These are phyloP conservation scores for Leucoptera coffeella DNA, from an alignment of 2,888 invertebrate genomes.

Conservation along the genomic window DNA sequence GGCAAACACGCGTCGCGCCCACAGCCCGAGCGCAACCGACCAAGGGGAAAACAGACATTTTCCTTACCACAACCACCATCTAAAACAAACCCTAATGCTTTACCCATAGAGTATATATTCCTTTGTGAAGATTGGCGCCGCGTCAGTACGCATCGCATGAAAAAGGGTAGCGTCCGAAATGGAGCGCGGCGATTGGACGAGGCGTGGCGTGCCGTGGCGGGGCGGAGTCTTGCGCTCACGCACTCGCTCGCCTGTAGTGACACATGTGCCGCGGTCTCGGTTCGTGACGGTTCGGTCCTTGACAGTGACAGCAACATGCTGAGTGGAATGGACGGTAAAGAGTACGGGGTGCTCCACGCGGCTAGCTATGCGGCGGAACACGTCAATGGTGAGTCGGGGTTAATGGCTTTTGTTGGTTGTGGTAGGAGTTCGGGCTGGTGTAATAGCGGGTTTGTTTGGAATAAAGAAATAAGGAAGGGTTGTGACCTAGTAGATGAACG, in stretches of 20 bases:
- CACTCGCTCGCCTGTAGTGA: neutral
- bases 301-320: conserved; percentile 26
- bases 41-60: conserved; percentile 42
- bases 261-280: conserved; percentile 6
- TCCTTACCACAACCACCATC: conserved; percentile 10
- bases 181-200: conserved; percentile 45
- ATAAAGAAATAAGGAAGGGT: too few species aligned
- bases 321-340: conserved; percentile 45
- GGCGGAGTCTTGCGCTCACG: too few species aligned
- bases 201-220: conserved; percentile 33
- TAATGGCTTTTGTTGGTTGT: conserved; percentile 8
- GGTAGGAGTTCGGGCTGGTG: too few species aligned
- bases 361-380: conserved; percentile 37
- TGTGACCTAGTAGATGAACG: too few species aligned
- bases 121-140: conserved; percentile 12
- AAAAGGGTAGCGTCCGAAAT: conserved; percentile 45
- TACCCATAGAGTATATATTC: conserved; percentile 10
- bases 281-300: conserved; percentile 10
- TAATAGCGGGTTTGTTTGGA: too few species aligned
- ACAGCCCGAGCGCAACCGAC: conserved; percentile 40
- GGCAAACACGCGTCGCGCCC: conserved; percentile 24
- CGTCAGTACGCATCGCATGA: conserved; percentile 47
- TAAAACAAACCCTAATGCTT: conserved; percentile 1
- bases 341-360: conserved; percentile 45
- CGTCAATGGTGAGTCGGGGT: conserved; percentile 33